Conservation (phyloP, 2,888 invertebrate species). For the Ophion obscuratus region DNA sequence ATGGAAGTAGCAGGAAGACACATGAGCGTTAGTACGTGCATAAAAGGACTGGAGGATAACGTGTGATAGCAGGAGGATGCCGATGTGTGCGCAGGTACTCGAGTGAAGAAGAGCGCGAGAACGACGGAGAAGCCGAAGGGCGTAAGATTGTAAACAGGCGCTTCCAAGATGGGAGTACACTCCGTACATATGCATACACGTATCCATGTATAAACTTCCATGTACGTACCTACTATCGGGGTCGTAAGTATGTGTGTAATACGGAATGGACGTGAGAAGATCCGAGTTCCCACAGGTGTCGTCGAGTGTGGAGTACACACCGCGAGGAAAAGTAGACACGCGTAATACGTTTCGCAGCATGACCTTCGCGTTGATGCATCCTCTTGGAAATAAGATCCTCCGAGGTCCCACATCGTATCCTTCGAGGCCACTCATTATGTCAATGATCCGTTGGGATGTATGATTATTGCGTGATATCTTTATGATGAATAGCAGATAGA, state of each 20-base stretch:
- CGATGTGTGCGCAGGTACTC: constrained; percentile 17
- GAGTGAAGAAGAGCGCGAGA: constrained; percentile 38
- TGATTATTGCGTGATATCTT: constrained; percentile 55
- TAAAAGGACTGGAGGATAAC: constrained; percentile 29
- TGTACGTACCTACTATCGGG: constrained; percentile 65
- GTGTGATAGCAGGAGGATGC: constrained; percentile 42
- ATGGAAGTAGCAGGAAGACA: constrained; percentile 15
- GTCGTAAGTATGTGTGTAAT: constrained; percentile 61
- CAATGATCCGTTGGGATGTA: constrained; percentile 64
- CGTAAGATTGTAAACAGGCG: constrained; percentile 39
- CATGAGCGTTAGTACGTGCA: constrained; percentile 16
- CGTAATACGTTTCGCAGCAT: constrained; percentile 64
- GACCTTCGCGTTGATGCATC: constrained; percentile 73
- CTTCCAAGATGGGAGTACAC: constrained; percentile 30
- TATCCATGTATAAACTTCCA: constrained; percentile 38
- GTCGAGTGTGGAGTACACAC: constrained; percentile 58
- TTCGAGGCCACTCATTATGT: constrained; percentile 62
- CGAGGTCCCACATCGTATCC: constrained; percentile 22
- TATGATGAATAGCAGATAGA: constrained; percentile 53
- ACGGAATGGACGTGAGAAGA: constrained; percentile 78
- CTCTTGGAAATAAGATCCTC: constrained; percentile 63
- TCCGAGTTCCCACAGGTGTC: constrained; percentile 81
- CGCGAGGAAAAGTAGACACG: constrained; percentile 62
- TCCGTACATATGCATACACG: constrained; percentile 27
- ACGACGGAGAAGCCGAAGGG: constrained; percentile 37